These are phyloP conservation scores for Anastrepha ludens DNA, from an alignment of 1,140 invertebrate species.

Conservation along the genomic window DNA sequence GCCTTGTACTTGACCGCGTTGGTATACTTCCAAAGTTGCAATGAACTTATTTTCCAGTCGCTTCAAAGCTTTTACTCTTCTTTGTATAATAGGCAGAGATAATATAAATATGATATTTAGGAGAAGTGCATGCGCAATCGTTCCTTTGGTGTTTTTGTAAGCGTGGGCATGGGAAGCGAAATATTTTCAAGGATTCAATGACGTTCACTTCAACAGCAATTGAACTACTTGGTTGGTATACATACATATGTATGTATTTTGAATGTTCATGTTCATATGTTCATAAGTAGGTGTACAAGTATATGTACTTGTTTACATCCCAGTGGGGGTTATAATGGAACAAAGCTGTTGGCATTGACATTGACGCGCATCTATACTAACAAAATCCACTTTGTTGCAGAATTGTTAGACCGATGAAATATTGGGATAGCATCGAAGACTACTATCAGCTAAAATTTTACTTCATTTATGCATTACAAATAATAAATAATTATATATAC, in stretches of 20 bases:
- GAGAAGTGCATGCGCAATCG: neutral
- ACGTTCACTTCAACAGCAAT: constrained; percentile 29
- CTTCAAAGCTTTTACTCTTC: neutral
- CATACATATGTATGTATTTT: neutral
- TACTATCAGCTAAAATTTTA: no score
- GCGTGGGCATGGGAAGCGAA: constrained; percentile 11
- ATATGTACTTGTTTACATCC: neutral
- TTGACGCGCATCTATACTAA: neutral
- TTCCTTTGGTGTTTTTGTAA: neutral
- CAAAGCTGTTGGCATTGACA: constrained; percentile 17
- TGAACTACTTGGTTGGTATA: neutral
- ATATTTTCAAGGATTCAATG: constrained; percentile 22
- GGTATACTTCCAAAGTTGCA: neutral
- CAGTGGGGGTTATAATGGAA: neutral
- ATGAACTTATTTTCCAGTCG: constrained; percentile 17
- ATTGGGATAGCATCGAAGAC: no score
- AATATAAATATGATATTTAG: neutral
- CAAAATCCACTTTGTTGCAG: no score
- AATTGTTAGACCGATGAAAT: no score
- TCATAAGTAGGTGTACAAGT: neutral
- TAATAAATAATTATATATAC: no score
- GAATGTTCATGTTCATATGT: neutral
- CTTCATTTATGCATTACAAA: no score
- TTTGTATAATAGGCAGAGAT: neutral
- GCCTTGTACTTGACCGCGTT: constrained; percentile 33